These are phyloP conservation scores for Entomyzon cyanotis DNA, from an alignment of 2,113 vertebrate genomes.

Conservation along the genomic window DNA sequence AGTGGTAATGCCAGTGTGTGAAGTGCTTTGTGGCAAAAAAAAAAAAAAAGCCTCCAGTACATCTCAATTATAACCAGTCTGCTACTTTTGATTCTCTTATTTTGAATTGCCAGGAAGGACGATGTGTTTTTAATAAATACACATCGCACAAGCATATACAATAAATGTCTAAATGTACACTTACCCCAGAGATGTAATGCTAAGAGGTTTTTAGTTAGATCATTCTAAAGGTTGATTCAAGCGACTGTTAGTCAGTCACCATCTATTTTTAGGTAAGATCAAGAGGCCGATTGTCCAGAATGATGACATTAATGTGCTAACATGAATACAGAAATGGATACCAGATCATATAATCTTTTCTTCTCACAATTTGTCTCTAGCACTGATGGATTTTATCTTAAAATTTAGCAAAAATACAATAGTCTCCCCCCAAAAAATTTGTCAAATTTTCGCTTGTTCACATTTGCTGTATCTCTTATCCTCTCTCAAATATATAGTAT, in stretches of 20 bases:
- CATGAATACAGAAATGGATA: not conserved
- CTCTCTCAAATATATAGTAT: not conserved
- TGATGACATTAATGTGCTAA: not conserved
- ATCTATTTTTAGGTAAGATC: not conserved
- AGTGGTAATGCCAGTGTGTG: not conserved
- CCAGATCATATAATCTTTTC: not conserved
- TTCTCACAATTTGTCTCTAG: not conserved
- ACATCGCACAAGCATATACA: not conserved
- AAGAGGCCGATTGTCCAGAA: not conserved
- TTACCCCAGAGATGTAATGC: not conserved
- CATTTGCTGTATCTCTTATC: not conserved
- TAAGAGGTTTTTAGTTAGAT: not conserved
- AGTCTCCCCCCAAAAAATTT: not conserved
- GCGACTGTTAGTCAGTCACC: not conserved
- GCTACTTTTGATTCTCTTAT: not conserved
- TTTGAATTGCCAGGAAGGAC: fast-evolving
- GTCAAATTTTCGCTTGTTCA: not conserved
- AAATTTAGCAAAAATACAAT: not conserved
- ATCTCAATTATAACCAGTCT: not conserved
- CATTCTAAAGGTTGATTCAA: not conserved
- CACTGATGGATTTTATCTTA: not conserved
- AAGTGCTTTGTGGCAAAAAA: not conserved
- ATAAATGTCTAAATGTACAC: not conserved
- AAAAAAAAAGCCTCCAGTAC: not conserved
- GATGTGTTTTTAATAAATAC: not conserved